These are phyloP conservation scores for Pygoscelis adeliae DNA, from an alignment of 2,113 vertebrate genomes.

Conservation along the genomic window DNA sequence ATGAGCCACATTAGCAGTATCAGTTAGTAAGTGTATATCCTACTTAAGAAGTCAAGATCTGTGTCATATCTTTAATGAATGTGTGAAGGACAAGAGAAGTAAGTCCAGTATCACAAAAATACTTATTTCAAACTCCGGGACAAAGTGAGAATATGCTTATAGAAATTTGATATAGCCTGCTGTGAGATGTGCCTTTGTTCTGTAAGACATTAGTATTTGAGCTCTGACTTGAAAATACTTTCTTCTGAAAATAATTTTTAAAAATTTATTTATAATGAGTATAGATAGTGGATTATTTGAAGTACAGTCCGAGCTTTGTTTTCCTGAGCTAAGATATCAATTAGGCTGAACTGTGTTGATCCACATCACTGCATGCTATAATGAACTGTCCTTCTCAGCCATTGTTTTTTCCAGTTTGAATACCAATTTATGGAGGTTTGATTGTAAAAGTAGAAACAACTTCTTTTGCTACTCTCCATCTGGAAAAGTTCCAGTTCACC, in stretches of 20 bases:
- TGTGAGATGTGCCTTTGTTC: background rate
- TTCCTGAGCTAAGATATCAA: background rate
- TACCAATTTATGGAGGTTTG: conserved; percentile 3
- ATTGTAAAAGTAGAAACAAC: conserved; percentile 27
- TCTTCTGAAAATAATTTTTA: background rate
- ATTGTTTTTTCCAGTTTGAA: conserved; percentile 12
- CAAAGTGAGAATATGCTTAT: background rate
- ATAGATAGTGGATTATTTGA: conserved; percentile 6
- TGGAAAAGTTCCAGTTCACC: background rate
- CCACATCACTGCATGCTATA: background rate
- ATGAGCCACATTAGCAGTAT: background rate
- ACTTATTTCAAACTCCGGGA: background rate
- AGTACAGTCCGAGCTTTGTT: conserved; percentile 33
- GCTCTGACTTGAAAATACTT: background rate
- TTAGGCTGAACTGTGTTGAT: conserved; percentile 18
- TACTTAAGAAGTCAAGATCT: background rate
- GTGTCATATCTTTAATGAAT: background rate
- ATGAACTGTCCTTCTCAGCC: conserved; percentile 2
- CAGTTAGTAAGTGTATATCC: background rate
- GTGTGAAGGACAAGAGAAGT: background rate
- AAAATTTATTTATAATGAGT: background rate
- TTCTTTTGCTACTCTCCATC: background rate
- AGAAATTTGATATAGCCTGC: background rate
- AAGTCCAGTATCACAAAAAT: background rate
- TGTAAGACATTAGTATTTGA: background rate